Percentiles rank a stretch among this genome's conserved stretches.
Evolutionary conservation across 1,140 invertebrate genomes (phyloP).

Genomic region (Antheraea mylitta): DNA sequence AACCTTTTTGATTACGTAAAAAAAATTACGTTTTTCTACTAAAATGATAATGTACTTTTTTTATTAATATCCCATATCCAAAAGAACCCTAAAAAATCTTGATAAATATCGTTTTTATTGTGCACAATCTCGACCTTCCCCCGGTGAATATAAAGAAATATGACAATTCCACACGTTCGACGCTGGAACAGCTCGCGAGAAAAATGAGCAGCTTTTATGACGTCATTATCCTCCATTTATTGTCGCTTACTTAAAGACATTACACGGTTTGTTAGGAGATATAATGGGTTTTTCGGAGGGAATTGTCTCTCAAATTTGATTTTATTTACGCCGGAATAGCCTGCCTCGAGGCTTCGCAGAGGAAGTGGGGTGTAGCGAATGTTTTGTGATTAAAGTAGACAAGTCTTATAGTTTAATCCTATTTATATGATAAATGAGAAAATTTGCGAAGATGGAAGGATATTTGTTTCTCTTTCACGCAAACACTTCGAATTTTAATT

Average conservation of each 20-base stretch:
- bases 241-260: constrained; percentile 26
- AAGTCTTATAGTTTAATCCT: not conserved
- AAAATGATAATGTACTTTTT: too few relatives aligned
- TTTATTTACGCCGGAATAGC: constrained; percentile 16
- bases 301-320: constrained; percentile 18
- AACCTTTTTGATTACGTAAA: too few relatives aligned
- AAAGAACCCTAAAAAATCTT: not conserved
- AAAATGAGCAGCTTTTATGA: constrained; percentile 26
- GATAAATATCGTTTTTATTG: not conserved
- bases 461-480: too few relatives aligned
- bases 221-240: constrained; percentile 29
- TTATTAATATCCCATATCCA: too few relatives aligned
- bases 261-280: constrained; percentile 21
- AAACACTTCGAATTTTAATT: too few relatives aligned
- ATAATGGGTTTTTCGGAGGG: constrained; percentile 18
- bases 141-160: not conserved
- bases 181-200: not conserved
- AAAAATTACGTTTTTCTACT: too few relatives aligned
- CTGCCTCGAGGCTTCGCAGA: not conserved
- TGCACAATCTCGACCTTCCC: not conserved
- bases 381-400: not conserved
- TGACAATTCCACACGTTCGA: constrained; percentile 8
- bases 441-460: too few relatives aligned
- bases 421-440: not conserved
- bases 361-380: not conserved